Base-by-base conservation (phyloP, 2,113 vertebrate species). In the Seriola aureovittata region DNA sequence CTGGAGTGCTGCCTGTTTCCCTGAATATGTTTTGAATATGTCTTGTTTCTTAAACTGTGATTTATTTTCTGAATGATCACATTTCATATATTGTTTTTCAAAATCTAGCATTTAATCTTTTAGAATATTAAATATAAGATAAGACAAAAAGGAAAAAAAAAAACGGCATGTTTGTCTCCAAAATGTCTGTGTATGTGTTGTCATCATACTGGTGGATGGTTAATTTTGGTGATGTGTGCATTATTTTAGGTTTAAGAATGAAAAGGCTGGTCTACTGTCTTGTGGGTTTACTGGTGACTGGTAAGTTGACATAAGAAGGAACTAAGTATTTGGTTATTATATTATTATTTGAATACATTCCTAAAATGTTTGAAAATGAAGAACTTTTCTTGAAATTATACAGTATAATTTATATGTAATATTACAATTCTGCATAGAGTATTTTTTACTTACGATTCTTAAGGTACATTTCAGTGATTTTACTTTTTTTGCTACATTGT, bases 181-280 rank as follows among this genome's bases (percentile, higher is more conserved):
- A 21, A 52, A 52, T 6, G 4, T 8, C 1, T 54, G 40, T 14
- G 21, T 54, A 10, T n/a, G 7, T n/a, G 48, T 50, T 48, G 16
- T 21, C 48, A 6, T 17, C 4, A 50, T n/a, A 54, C 50, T n/a
- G 19, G 17, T 52, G 52, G 52, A 55, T 23, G 52, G 21, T 9
- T 55, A 10, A 55, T n/a, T 54, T 54, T 54, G 3, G 10, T 55
- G 3, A 55, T 55, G 52, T 75, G n/a, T 8, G 13, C 2, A 14
- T 62, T 50, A 29, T 62, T 78, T 78, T 29, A 70, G 75, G 54
- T 23, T 69, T 4, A 52, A 78, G 42, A 52, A 78, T 78, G 75
- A 60, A 69, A 29, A 55, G 65, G 32, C n/a, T 29, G 42, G 6
- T 38, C n/a, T 60, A 1, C 54, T 78, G 65, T 62, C 16, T 78